A percentile compares a stretch with the other conserved stretches of the same genome.
Conservation (phyloP, 2,888 invertebrate genomes). For the Catocala fraxini region DNA sequence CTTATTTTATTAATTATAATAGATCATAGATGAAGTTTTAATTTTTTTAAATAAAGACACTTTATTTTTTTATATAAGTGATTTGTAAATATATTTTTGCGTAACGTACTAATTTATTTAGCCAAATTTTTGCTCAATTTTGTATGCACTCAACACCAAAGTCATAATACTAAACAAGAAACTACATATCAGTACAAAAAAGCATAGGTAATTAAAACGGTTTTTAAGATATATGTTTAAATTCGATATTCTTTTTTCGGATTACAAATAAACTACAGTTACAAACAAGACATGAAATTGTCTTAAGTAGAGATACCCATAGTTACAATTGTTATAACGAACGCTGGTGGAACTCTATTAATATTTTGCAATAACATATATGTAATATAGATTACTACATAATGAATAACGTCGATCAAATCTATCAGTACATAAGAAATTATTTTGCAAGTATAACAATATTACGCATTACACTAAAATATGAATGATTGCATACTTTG, state of each 20-base stretch:
- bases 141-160: constrained; percentile 86
- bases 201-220: constrained; percentile 76
- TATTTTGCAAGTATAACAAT: constrained; percentile 10
- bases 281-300: neutral
- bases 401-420: neutral
- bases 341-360: neutral
- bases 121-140: constrained; percentile 86
- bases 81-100: constrained; percentile 74
- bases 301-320: neutral
- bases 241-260: constrained; percentile 7
- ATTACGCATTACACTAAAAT: neutral
- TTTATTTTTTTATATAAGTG: constrained; percentile 73
- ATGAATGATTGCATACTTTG: neutral
- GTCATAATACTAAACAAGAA: constrained; percentile 81
- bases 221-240: constrained; percentile 27
- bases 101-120: constrained; percentile 82
- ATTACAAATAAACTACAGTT: neutral
- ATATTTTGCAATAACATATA: neutral
- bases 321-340: neutral
- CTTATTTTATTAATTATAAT: constrained; percentile 72
- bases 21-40: constrained; percentile 68
- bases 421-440: neutral
- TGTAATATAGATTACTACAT: neutral
- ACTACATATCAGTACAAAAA: constrained; percentile 84
- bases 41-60: constrained; percentile 81